Evolutionary conservation across 2,888 invertebrate species (phyloP).

Genomic region (Ichneumoninae sp.): DNA sequence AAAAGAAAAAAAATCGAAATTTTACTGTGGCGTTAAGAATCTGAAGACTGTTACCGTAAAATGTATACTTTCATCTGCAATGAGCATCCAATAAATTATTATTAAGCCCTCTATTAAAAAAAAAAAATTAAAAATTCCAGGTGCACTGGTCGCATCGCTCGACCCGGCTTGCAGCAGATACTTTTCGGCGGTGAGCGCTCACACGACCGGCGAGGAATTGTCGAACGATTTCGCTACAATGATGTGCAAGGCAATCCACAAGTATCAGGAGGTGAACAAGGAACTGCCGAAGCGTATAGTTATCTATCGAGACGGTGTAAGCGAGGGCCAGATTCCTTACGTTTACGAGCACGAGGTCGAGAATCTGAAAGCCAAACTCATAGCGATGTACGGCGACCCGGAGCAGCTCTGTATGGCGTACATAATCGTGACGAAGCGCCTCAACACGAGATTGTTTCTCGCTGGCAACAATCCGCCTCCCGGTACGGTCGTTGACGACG

Average conservation of each 20-base stretch:
- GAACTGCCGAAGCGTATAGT: slow-evolving; percentile 89
- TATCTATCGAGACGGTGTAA: slow-evolving; percentile 97
- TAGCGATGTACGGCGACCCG: slow-evolving; percentile 85
- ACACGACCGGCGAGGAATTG: slow-evolving; percentile 91
- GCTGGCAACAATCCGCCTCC: slow-evolving; percentile 89
- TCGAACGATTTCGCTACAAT: slow-evolving; percentile 89
- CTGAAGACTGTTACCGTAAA: too few relatives aligned
- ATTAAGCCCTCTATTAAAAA: background rate
- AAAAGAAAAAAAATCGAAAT: too few relatives aligned
- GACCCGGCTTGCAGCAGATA: slow-evolving; percentile 88
- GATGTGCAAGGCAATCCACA: slow-evolving; percentile 85
- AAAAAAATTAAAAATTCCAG: slow-evolving; percentile 77
- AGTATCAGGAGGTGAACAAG: slow-evolving; percentile 85
- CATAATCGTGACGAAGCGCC: slow-evolving; percentile 95
- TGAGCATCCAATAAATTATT: too few relatives aligned
- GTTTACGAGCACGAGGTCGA: slow-evolving; percentile 91
- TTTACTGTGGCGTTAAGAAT: too few relatives aligned
- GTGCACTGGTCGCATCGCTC: slow-evolving; percentile 92
- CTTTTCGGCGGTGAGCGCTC: slow-evolving; percentile 90
- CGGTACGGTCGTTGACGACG: slow-evolving; percentile 95
- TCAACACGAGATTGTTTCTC: slow-evolving; percentile 91
- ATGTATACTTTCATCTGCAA: too few relatives aligned
- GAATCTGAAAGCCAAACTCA: slow-evolving; percentile 86
- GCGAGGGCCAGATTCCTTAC: slow-evolving; percentile 94
- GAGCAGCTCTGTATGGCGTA: slow-evolving; percentile 87